Base-by-base conservation (phyloP, 1,140 invertebrate genomes). In the Vanessa atalanta region DNA sequence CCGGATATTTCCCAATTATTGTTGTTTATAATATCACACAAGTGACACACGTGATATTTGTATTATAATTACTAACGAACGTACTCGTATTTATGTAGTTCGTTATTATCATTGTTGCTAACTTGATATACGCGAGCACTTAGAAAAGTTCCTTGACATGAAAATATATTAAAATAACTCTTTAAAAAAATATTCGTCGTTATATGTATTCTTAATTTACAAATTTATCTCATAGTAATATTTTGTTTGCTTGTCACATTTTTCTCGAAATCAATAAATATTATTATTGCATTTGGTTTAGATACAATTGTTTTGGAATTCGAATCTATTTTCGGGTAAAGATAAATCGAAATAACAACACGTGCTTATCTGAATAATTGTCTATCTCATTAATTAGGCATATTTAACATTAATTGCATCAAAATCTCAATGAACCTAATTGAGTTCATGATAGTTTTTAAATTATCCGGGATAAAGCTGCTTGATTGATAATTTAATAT, bases 111-210 rank as follows among this genome's bases (percentile, higher is more conserved):
- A 57, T 68, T 69, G 67, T 57, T 43, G 51, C 67, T 69, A 50
- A 23, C 64, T 65, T 47, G 8, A 23, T 23, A 55, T 69, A 69
- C 26, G 6, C 67, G 67, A 69, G 53, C 20, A 63, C 11, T 60
- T 43, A 47, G 26, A 31, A 26, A 63, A 63, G 67, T 69, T 69
- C 53, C 31, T 69, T 69, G 67, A 69, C 67, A 43, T 37, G 53
- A 60, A 50, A 69, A 37, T 43, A 43, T 43, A 43, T 9, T 43
- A 9, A 43, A 43, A 37, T 37, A 37, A 37, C 31, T 37, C 31
- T 37, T 37, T 5, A 37, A 43, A 43, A 43, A 43, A 11, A 9
- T 1, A 43, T 43, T 9, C 1, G 7, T 43, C 7, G 9, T 43
- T 43, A 9, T 43, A 31, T 31, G 26, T 43, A 5, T 8, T 43